Conservation (phyloP, 2,888 invertebrate genomes). For the Pachymerium ferrugineum region DNA sequence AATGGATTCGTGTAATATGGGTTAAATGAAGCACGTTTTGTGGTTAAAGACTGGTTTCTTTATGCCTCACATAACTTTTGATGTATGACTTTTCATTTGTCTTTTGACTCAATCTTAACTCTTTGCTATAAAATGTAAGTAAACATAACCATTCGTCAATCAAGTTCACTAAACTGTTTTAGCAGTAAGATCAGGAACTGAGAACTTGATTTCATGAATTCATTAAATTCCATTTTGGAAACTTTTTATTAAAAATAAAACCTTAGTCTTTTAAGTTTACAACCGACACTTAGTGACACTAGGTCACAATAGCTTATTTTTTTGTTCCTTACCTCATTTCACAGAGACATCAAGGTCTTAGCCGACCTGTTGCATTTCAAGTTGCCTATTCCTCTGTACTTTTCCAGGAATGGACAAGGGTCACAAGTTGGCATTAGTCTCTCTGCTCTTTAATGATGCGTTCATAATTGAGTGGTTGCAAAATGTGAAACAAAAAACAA, state of each 20-base stretch:
- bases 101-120: background rate
- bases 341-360: background rate
- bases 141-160: too few species aligned
- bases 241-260: background rate
- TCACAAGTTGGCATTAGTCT: background rate
- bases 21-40: conserved; percentile 5
- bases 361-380: background rate
- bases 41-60: conserved; percentile 9
- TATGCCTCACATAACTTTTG: background rate
- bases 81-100: background rate
- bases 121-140: too few species aligned
- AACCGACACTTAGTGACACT: background rate
- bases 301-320: background rate
- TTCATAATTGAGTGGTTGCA: background rate
- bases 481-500: background rate
- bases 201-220: background rate
- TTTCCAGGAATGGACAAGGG: background rate
- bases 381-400: background rate
- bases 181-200: background rate
- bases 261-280: too few species aligned
- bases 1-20: conserved; percentile 19
- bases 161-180: too few species aligned
- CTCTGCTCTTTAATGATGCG: background rate
- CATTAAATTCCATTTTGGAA: background rate
- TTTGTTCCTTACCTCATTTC: background rate